Percentiles rank a stretch among this genome's conserved stretches.
phyloP scores from a whole-genome alignment of 30 jellyfish, hydroid and myxozoan genomes.

The Rhopilema esculentum region DNA sequence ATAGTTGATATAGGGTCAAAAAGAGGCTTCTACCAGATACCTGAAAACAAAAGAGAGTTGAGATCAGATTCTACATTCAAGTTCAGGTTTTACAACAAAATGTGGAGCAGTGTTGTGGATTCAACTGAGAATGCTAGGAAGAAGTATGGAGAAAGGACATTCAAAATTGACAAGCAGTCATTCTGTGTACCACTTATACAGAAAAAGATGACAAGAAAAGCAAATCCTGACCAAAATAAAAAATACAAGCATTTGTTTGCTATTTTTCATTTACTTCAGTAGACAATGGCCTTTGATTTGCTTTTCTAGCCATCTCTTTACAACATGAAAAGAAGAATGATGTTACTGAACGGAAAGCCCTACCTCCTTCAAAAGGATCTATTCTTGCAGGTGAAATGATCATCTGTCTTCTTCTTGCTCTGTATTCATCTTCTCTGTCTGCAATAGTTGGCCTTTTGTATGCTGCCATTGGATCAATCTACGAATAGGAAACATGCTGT shows the following conservation, averaged over 20 bases:
- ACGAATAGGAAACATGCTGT: neutral
- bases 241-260: no score
- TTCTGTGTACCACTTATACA: neutral
- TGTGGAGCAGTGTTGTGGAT: neutral
- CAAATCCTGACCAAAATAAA: no score
- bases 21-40: constrained; percentile 39
- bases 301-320: neutral
- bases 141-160: neutral
- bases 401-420: constrained; percentile 72
- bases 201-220: neutral
- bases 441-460: constrained; percentile 96
- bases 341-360: constrained; percentile 7
- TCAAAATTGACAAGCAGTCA: neutral
- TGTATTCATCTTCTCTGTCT: constrained; percentile 93
- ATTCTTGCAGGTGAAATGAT: constrained; percentile 94
- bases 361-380: constrained; percentile 99
- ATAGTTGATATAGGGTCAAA: neutral
- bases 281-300: neutral
- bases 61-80: constrained; percentile 13
- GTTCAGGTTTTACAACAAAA: neutral
- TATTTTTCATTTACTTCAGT: neutral
- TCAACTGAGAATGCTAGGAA: neutral
- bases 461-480: constrained; percentile 97
- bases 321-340: neutral
- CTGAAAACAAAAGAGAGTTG: constrained; percentile 68